Base-by-base conservation (phyloP, 2,113 vertebrate genomes). In the Theropithecus gelada region DNA sequence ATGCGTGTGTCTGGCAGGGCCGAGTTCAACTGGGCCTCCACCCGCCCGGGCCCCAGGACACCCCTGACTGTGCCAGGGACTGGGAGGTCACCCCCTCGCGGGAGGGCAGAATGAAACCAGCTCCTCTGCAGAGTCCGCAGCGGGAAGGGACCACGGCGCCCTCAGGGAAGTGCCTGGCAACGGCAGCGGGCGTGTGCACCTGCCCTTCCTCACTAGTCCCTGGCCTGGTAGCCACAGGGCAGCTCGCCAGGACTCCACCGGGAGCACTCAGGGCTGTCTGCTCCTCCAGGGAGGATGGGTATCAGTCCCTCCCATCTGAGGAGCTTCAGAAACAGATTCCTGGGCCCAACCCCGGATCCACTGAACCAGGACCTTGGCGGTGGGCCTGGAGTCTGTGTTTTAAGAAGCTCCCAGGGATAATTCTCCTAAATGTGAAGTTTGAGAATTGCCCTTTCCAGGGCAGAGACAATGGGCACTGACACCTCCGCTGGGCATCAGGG, bases 211-310 rank as follows among this genome's bases (percentile, higher is more conserved):
- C 90, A 3, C 35, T 30, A 50, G 61, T 30, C 61, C 61, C 61
- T 64, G 61, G 61, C 61, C 61, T 64, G 61, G 35, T 9, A 2
- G 13, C 50, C 66, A 17, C 76, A 35, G 40, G 57, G 80, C 25
- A 40, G 57, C 92, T 48, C 13, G 5, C 12, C 72, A 25, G 89
- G n/a, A 25, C 18, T 6, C 64, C 25, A 25, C 23, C 30, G 8
- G 1, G 23, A 25, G 55, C 35, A 32, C 73, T 48, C 14, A 8
- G 52, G 38, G 20, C 7, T 35, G 6, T 52, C 59, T 32, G 88
- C 64, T 10, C 30, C 61, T 10, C 82, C 3, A 1, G 7, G 22
- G 45, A 85, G n/a, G 32, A 30, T 0, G 1, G 1, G 4, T 45
- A 50, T 76, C 68, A 6, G 16, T 40, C 50, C n/a, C 27, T 45